phyloP scores from a whole-genome alignment of 1,140 invertebrate species.

The Ditylenchus dipsaci region DNA sequence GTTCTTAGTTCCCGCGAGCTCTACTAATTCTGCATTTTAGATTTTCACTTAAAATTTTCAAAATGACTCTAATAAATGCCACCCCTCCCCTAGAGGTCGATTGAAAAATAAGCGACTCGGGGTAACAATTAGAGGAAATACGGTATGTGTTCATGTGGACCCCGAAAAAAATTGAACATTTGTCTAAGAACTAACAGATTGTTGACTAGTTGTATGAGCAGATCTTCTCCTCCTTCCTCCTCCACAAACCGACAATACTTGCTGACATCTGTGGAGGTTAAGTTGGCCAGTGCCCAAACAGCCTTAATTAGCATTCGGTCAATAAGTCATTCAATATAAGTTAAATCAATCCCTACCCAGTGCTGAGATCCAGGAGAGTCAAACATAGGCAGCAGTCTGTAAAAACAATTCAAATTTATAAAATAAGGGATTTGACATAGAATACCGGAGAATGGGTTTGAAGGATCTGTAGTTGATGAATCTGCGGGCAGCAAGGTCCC shows the following conservation, averaged over 20 bases:
- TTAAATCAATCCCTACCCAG: slow-evolving; percentile 28
- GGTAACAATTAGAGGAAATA: too few species aligned
- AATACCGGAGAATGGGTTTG: slow-evolving; percentile 36
- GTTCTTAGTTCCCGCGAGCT: too few species aligned
- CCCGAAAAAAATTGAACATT: too few species aligned
- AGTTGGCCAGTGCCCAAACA: slow-evolving; percentile 92
- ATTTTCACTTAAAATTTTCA: too few species aligned
- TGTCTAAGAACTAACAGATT: slow-evolving; percentile 22
- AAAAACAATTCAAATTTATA: slow-evolving; percentile 25
- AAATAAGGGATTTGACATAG: too few species aligned
- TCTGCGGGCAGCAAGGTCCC: slow-evolving; percentile 77
- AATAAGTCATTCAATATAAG: not conserved
- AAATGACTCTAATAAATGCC: too few species aligned
- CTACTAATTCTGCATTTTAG: too few species aligned
- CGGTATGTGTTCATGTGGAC: too few species aligned
- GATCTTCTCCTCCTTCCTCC: slow-evolving; percentile 74
- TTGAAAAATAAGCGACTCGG: too few species aligned
- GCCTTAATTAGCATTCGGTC: slow-evolving; percentile 53
- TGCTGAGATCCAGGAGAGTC: slow-evolving; percentile 46
- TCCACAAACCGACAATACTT: slow-evolving; percentile 84
- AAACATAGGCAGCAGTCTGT: slow-evolving; percentile 43
- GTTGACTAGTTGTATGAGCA: slow-evolving; percentile 69
- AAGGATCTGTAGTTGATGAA: slow-evolving; percentile 87
- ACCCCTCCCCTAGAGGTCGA: too few species aligned
- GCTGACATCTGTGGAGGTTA: slow-evolving; percentile 69